Evolutionary conservation across 2,888 invertebrate species (phyloP).

Genomic region (Chymomyza fuscimana): DNA sequence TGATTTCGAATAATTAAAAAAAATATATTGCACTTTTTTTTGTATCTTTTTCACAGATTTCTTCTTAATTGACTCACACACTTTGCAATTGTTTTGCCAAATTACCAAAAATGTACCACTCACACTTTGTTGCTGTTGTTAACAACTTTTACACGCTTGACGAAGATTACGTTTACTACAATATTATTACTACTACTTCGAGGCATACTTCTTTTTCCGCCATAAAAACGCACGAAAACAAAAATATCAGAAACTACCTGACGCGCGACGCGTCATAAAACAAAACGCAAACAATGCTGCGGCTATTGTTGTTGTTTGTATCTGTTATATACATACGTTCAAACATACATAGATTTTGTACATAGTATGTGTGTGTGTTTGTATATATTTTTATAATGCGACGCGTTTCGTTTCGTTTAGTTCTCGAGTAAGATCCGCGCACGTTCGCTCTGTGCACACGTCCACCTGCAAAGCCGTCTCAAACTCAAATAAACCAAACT

Average conservation of each 20-base stretch:
- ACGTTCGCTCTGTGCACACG: slow-evolving; percentile 56
- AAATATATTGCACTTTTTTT: slow-evolving; percentile 3
- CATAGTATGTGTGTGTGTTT: slow-evolving; percentile 1
- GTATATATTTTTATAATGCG: slow-evolving; percentile 9
- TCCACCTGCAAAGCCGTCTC: slow-evolving; percentile 78
- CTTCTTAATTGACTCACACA: not conserved
- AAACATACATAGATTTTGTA: not conserved
- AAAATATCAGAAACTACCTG: slow-evolving; percentile 60
- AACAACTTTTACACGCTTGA: slow-evolving; percentile 62
- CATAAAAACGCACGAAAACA: slow-evolving; percentile 42
- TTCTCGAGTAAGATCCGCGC: slow-evolving; percentile 2
- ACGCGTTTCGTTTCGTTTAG: not conserved
- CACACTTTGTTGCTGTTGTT: slow-evolving; percentile 44
- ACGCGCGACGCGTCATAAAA: slow-evolving; percentile 66
- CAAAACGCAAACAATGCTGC: slow-evolving; percentile 54
- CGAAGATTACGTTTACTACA: slow-evolving; percentile 23
- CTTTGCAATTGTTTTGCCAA: slow-evolving; percentile 22
- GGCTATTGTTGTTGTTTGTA: slow-evolving; percentile 30
- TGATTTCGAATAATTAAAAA: not conserved
- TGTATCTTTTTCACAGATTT: slow-evolving; percentile 21
- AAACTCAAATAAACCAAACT: slow-evolving; percentile 76
- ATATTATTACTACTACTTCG: not conserved
- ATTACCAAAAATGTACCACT: slow-evolving; percentile 18
- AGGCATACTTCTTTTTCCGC: slow-evolving; percentile 35
- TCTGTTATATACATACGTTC: not conserved